A percentile compares a stretch with the other conserved stretches of the same genome.
phyloP scores from a whole-genome alignment of 92 coral and sea anemone species.

The Heteractis magnifica region DNA sequence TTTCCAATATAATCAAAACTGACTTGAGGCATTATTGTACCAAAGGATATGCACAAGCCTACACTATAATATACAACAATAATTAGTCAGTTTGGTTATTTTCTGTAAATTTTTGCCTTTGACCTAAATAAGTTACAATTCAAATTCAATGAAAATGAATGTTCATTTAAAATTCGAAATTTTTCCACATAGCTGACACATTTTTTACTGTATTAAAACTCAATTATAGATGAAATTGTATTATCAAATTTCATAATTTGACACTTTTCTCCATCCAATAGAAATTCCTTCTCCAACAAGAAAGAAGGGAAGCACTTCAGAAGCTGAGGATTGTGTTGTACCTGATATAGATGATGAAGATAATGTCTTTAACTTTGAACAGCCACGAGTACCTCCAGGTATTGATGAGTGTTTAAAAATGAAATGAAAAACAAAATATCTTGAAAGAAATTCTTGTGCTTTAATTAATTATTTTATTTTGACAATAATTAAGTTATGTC shows the following conservation, averaged over 20 bases:
- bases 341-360: conserved; percentile 99
- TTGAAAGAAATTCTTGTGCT: no score
- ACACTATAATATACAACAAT: no score
- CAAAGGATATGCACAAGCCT: no score
- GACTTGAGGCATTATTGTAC: no score
- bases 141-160: no score
- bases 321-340: conserved; percentile 94
- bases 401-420: background rate
- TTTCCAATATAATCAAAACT: no score
- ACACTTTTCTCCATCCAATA: conserved; percentile 14
- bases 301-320: conserved; percentile 97
- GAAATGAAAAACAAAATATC: no score
- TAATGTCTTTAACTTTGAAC: conserved; percentile 95
- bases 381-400: conserved; percentile 98
- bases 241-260: background rate
- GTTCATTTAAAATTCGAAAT: background rate
- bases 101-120: no score
- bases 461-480: no score
- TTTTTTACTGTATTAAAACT: background rate
- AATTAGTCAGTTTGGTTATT: no score
- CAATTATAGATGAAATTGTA: background rate
- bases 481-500: no score
- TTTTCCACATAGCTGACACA: background rate
- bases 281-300: conserved; percentile 99
- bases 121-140: no score